Conservation (phyloP, 1,140 invertebrate genomes). For the Drosophila seguyi region DNA sequence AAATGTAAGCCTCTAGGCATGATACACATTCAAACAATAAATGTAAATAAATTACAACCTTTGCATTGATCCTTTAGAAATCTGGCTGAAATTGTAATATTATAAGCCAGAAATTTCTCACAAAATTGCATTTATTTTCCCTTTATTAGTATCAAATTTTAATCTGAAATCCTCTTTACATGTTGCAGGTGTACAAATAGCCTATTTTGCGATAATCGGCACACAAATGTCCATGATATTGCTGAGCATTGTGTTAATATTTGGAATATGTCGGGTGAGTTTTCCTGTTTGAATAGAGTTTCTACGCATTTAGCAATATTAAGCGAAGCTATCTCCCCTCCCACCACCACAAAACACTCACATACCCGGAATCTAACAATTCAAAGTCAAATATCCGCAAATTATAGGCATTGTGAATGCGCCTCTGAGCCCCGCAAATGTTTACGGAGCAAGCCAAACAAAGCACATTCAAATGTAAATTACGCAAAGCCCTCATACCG, state of each 20-base stretch:
- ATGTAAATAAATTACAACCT: neutral
- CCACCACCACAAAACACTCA: neutral
- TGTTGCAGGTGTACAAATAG: slow-evolving; percentile 90
- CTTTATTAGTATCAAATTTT: neutral
- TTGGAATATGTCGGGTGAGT: slow-evolving; percentile 90
- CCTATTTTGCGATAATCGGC: slow-evolving; percentile 90
- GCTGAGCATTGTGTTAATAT: slow-evolving; percentile 88
- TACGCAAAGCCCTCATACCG: slow-evolving; percentile 31
- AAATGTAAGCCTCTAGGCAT: neutral
- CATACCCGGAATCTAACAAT: slow-evolving; percentile 35
- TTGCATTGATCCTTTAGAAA: neutral
- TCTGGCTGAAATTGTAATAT: neutral
- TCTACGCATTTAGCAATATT: slow-evolving; percentile 49
- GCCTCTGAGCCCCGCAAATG: slow-evolving; percentile 35
- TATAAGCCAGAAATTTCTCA: neutral
- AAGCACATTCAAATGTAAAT: slow-evolving; percentile 80
- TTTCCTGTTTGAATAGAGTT: slow-evolving; percentile 49
- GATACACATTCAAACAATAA: neutral
- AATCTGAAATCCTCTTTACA: slow-evolving; percentile 6
- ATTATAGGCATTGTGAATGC: slow-evolving; percentile 64
- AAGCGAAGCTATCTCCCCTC: slow-evolving; percentile 21
- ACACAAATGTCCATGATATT: slow-evolving; percentile 90
- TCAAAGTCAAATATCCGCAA: slow-evolving; percentile 61
- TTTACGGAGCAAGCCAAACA: slow-evolving; percentile 61
- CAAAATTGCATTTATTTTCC: neutral